phyloP scores from a whole-genome alignment of 2,113 vertebrate species.

The Serinus canaria region DNA sequence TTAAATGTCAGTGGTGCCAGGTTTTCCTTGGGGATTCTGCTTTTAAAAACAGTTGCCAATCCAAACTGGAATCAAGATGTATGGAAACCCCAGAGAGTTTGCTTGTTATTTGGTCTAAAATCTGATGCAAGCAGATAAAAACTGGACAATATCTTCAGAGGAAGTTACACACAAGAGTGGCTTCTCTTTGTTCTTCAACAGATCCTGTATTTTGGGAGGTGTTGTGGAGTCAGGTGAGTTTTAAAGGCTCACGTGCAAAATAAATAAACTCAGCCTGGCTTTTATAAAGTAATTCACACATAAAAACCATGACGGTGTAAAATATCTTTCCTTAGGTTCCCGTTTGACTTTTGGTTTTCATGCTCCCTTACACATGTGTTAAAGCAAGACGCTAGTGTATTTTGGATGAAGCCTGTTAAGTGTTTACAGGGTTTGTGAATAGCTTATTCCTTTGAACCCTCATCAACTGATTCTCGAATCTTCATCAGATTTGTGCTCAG shows the following conservation, averaged over 20 bases:
- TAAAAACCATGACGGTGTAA: not conserved
- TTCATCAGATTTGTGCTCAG: not conserved
- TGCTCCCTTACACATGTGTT: not conserved
- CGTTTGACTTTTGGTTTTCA: not conserved
- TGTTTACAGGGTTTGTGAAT: not conserved
- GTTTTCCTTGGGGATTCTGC: not conserved
- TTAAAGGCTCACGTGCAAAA: not conserved
- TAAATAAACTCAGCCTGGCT: not conserved
- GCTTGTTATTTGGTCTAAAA: not conserved
- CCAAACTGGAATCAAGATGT: not conserved
- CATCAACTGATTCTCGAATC: not conserved
- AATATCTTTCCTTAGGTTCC: not conserved
- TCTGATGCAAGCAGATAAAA: not conserved
- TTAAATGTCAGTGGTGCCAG: not conserved
- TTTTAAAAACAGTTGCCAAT: not conserved
- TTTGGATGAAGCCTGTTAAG: not conserved
- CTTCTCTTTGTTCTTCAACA: not conserved
- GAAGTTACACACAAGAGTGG: not conserved
- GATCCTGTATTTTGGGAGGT: not conserved
- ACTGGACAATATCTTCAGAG: not conserved
- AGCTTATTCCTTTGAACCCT: not conserved
- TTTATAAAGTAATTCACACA: not conserved
- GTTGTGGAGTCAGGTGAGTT: not conserved
- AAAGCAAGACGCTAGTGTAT: not conserved
- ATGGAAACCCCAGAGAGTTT: not conserved